phyloP scores from a whole-genome alignment of 2,888 invertebrate species.

The Oscheius sp. region DNA sequence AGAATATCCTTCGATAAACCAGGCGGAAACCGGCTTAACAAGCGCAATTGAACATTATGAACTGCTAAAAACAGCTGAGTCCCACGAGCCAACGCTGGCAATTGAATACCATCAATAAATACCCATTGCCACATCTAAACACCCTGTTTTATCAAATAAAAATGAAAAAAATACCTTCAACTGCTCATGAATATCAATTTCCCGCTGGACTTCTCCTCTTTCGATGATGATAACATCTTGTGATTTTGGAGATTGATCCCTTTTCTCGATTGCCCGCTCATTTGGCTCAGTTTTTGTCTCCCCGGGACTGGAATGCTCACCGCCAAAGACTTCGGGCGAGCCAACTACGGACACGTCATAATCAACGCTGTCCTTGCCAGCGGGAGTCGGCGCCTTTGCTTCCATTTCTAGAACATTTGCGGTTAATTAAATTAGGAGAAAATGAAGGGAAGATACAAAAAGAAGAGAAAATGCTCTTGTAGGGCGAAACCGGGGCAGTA shows the following conservation, averaged over 20 bases:
- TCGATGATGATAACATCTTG: slow-evolving; percentile 16
- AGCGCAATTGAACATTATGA: slow-evolving; percentile 66
- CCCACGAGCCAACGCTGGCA: slow-evolving; percentile 52
- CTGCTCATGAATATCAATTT: not conserved
- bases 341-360: slow-evolving; percentile 26
- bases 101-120: slow-evolving; percentile 47
- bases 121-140: slow-evolving; percentile 51
- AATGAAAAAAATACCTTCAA: slow-evolving; percentile 35
- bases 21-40: slow-evolving; percentile 65
- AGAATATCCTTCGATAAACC: slow-evolving; percentile 34
- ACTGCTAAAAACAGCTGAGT: slow-evolving; percentile 55
- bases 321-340: slow-evolving; percentile 31
- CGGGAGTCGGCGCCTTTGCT: not conserved
- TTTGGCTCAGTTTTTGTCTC: not conserved
- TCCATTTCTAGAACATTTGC: not conserved
- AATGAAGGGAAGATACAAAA: not conserved
- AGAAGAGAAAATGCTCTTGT: too few relatives aligned
- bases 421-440: not conserved
- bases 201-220: slow-evolving; percentile 2
- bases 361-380: not conserved
- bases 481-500: too few relatives aligned
- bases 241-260: not conserved
- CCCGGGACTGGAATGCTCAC: not conserved
- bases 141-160: slow-evolving; percentile 18
- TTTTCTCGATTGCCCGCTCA: slow-evolving; percentile 11